phyloP scores from a whole-genome alignment of 2,888 invertebrate genomes.

The Mamestra brassicae region DNA sequence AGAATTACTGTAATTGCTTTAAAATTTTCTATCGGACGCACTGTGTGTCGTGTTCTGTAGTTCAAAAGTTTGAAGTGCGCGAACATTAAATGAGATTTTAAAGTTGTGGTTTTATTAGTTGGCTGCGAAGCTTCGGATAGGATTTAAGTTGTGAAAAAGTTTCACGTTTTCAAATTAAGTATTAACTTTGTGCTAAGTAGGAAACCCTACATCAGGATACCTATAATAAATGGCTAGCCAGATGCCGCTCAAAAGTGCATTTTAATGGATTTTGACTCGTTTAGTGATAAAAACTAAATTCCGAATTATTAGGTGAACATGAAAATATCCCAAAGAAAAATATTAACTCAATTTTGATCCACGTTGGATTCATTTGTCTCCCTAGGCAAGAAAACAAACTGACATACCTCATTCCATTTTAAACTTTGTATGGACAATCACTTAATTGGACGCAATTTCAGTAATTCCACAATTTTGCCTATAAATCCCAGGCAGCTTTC shows the following conservation, averaged over 20 bases:
- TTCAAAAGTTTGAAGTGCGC: slow-evolving; percentile 49
- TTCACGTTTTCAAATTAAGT: neutral
- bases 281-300: too few species aligned
- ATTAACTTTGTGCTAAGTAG: neutral
- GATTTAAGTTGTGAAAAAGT: slow-evolving; percentile 7
- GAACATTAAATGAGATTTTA: slow-evolving; percentile 56
- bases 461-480: slow-evolving; percentile 60
- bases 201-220: too few species aligned
- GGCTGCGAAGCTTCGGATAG: neutral
- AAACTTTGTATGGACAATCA: slow-evolving; percentile 58
- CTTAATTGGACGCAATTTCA: slow-evolving; percentile 61
- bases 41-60: slow-evolving; percentile 48
- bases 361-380: slow-evolving; percentile 7
- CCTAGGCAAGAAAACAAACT: slow-evolving; percentile 41
- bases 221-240: too few species aligned
- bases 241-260: too few species aligned
- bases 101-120: slow-evolving; percentile 44
- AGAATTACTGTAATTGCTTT: slow-evolving; percentile 73
- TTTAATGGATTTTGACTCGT: too few species aligned
- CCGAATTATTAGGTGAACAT: too few species aligned
- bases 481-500: slow-evolving; percentile 62
- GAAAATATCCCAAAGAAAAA: too few species aligned
- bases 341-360: neutral
- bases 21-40: slow-evolving; percentile 66
- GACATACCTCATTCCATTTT: slow-evolving; percentile 40